A percentile compares a stretch with the other conserved stretches of the same genome.
These are phyloP conservation scores for Urocitellus parryii DNA, from an alignment of 2,113 vertebrate genomes.

Conservation along the genomic window DNA sequence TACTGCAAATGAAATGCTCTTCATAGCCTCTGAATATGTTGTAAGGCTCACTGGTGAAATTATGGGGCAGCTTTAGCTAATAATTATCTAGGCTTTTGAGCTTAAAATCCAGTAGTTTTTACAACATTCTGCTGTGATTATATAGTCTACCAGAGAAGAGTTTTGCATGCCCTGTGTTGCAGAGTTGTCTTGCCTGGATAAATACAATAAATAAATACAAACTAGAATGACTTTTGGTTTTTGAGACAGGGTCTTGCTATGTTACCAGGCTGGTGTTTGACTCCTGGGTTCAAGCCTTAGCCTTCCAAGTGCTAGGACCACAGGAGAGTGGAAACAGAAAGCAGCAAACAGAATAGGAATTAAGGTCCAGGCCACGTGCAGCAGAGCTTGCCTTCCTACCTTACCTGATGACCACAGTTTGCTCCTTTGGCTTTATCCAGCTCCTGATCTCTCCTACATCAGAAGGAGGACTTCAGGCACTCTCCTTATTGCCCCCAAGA, in stretches of 20 bases:
- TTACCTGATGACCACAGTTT: background rate
- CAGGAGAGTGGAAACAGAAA: background rate
- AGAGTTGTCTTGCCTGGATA: background rate
- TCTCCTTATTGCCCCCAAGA: background rate
- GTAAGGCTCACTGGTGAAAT: background rate
- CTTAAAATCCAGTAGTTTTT: slow-evolving; percentile 2
- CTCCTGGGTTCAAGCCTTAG: background rate
- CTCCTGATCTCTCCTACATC: background rate
- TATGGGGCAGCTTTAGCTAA: background rate
- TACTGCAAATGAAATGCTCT: background rate
- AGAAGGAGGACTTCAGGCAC: background rate
- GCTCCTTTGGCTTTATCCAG: background rate
- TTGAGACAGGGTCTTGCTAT: background rate
- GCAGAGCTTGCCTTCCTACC: background rate
- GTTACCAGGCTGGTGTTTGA: background rate
- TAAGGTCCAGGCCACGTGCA: background rate
- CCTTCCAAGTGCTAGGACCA: background rate
- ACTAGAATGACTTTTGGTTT: background rate
- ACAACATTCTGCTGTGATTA: background rate
- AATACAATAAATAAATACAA: background rate
- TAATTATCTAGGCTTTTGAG: background rate
- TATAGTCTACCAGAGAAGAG: background rate
- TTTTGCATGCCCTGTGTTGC: accelerated
- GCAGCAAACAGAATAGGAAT: accelerated
- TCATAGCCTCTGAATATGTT: background rate